Base-by-base conservation (phyloP, 2,797 vertebrate genomes). In the Eulemur albifrons region DNA sequence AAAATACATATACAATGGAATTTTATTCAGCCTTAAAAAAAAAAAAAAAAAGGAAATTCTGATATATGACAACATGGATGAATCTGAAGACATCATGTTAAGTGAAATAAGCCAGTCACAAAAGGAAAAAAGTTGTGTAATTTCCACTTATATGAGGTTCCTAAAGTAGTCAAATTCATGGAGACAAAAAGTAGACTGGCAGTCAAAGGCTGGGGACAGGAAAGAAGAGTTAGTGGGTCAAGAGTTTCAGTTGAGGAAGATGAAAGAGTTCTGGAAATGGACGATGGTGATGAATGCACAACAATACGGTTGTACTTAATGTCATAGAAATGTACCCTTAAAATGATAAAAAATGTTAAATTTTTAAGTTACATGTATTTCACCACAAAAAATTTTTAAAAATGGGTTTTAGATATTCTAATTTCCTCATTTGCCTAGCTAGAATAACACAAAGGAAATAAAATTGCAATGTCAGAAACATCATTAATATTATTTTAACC, bases 401-500 rank as follows among this genome's bases (percentile, higher is more conserved):
- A 75, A 70, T 63, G 30, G 20, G 61, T 50, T 93, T 90, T 86
- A 30, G 27, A 40, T 86, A 81, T 61, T 92, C 48, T 93, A 15
- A 86, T 63, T 93, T 85, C 69, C 12, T 83, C n/a, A 89, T 90
- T 90, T 95, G 83, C 57, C 15, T 91, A 50, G 32, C 14, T 77
- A 32, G 32, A 83, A 65, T 88, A 93, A 67, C 57, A 80, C 5
- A 93, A 90, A 52, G 23, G 81, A 27, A 50, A 77, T 65, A 91
- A 61, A 82, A 43, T 6, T 52, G 20, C 83, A 65, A 63, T 87
- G 73, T 27, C 54, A 59, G 70, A 91, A 95, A 91, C 4, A 43
- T 76, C 9, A 30, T 89, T 92, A 75, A 70, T 63, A 77, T 77
- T 90, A 88, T 95, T 79, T 93, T 88, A 93, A 95, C 12, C 40